Evolutionary conservation across 2,888 invertebrate genomes (phyloP).

Genomic region (Cephus spinipes): DNA sequence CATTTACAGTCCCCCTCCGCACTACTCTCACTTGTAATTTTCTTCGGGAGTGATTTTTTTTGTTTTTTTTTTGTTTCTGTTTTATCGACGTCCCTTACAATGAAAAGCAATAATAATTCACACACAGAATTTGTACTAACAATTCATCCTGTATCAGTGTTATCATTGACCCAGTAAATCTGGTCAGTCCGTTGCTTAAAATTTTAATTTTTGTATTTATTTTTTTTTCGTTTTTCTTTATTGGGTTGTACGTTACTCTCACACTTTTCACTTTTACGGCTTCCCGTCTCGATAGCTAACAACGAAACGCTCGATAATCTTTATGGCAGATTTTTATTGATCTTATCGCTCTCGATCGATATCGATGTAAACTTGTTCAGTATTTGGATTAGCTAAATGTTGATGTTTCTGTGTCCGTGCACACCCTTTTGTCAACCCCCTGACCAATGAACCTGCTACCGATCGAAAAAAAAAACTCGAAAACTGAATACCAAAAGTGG

Average conservation of each 20-base stretch:
- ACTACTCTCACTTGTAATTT: conserved; percentile 25
- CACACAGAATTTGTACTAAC: background rate
- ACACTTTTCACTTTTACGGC: background rate
- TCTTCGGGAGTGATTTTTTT: conserved; percentile 20
- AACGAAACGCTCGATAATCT: background rate
- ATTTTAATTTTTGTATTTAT: background rate
- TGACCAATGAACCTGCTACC: conserved; percentile 53
- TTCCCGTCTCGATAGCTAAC: background rate
- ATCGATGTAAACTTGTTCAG: conserved; percentile 17
- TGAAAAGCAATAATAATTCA: background rate
- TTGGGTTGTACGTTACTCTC: background rate
- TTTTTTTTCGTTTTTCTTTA: background rate
- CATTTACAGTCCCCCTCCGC: conserved; percentile 57
- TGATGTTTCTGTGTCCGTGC: conserved; percentile 67
- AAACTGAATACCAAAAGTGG: conserved; percentile 77
- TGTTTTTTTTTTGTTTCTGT: background rate
- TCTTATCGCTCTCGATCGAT: background rate
- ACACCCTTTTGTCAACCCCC: conserved; percentile 64
- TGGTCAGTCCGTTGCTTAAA: background rate
- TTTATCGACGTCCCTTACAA: background rate
- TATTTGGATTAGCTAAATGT: conserved; percentile 58
- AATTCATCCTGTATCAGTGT: background rate
- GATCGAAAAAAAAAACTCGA: conserved; percentile 51
- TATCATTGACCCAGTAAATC: background rate
- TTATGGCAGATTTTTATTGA: background rate